Conservation (phyloP, 2,113 vertebrate species). For the Gobiocypris rarus region DNA sequence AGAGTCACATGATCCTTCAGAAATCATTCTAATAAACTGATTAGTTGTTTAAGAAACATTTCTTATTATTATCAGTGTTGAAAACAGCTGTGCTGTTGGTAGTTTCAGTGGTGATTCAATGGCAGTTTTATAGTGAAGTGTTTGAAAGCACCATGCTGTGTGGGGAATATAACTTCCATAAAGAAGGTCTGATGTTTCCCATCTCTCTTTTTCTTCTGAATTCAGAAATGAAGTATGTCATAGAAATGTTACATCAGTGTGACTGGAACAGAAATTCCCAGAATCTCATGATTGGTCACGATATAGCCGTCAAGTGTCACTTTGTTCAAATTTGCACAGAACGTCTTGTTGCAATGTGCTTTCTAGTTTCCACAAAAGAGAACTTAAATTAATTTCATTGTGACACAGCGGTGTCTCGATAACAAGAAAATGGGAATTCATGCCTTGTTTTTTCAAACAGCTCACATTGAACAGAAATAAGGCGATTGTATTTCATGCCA, state of each 20-base stretch:
- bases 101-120: neutral
- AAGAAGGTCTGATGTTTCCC: neutral
- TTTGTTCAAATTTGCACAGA: conserved; percentile 5
- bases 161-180: conserved; percentile 10
- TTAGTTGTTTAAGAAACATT: neutral
- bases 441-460: conserved; percentile 38
- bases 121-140: neutral
- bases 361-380: conserved; percentile 37
- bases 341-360: conserved; percentile 20
- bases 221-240: neutral
- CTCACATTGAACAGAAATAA: conserved; percentile 37
- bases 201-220: conserved; percentile 7
- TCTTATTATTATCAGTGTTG: neutral
- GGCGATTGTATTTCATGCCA: conserved; percentile 35
- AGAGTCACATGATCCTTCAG: neutral
- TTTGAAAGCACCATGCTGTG: neutral
- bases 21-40: neutral
- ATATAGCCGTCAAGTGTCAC: conserved; percentile 31
- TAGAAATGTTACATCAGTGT: conserved; percentile 35
- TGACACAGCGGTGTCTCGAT: conserved; percentile 14
- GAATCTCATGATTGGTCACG: conserved; percentile 36
- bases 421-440: conserved; percentile 39
- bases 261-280: conserved; percentile 32
- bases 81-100: neutral
- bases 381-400: conserved; percentile 31